Conservation (phyloP, 1,140 invertebrate species). For the Drosophila insularis region DNA sequence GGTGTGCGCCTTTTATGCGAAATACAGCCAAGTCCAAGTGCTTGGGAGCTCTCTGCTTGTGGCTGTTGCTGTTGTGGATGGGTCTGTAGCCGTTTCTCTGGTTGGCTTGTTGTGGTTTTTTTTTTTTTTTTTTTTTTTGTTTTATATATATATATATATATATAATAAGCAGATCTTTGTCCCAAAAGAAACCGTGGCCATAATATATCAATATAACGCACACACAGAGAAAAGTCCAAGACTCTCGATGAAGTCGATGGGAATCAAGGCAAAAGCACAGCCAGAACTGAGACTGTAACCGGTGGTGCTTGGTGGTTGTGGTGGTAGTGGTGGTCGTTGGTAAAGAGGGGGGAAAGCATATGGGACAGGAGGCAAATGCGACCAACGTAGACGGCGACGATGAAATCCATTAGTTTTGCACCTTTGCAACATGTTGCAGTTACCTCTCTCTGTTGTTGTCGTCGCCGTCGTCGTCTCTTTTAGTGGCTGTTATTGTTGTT, state of each 20-base stretch:
- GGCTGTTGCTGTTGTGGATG: slow-evolving; percentile 32
- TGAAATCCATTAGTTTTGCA: slow-evolving; percentile 81
- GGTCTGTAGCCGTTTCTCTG: slow-evolving; percentile 57
- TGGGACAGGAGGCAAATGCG: slow-evolving; percentile 52
- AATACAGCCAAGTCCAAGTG: slow-evolving; percentile 43
- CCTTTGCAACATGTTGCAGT: slow-evolving; percentile 79
- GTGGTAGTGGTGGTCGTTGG: slow-evolving; percentile 7
- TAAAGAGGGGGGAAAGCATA: background rate
- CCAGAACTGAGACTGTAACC: slow-evolving; percentile 52
- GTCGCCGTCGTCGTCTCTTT: slow-evolving; percentile 49
- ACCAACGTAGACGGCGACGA: slow-evolving; percentile 64
- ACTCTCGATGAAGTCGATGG: slow-evolving; percentile 56
- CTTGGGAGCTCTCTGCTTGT: slow-evolving; percentile 3
- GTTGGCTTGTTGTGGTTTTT: slow-evolving; percentile 52
- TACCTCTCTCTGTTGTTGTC: slow-evolving; percentile 27
- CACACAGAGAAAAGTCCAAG: slow-evolving; percentile 48
- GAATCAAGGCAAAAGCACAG: slow-evolving; percentile 77
- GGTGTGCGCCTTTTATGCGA: slow-evolving; percentile 74
- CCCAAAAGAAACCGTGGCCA: slow-evolving; percentile 81
- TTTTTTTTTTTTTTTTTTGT: slow-evolving; percentile 68
- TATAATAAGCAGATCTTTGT: slow-evolving; percentile 82
- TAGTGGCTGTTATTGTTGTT: slow-evolving; percentile 19
- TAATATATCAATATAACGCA: slow-evolving; percentile 81
- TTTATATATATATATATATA: slow-evolving; percentile 56
- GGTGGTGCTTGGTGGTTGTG: slow-evolving; percentile 2